These are phyloP conservation scores for Drosophila pectinifera DNA, from an alignment of 1,140 invertebrate species.

Conservation along the genomic window DNA sequence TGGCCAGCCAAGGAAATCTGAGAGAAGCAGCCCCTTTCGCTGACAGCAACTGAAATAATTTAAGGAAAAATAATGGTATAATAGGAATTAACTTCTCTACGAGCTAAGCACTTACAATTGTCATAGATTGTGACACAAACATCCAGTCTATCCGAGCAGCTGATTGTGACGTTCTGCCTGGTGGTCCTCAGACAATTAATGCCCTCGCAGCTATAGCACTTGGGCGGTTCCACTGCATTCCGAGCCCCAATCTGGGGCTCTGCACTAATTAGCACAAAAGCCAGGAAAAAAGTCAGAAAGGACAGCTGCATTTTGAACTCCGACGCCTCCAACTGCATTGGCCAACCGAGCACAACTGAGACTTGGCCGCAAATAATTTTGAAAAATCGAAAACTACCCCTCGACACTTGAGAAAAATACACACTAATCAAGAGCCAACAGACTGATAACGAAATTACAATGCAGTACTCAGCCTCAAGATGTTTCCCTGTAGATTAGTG, in stretches of 20 bases:
- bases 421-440: slow-evolving; percentile 29
- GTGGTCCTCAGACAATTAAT: slow-evolving; percentile 71
- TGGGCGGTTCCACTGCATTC: slow-evolving; percentile 25
- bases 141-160: slow-evolving; percentile 68
- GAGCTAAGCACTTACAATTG: slow-evolving; percentile 49
- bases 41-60: slow-evolving; percentile 58
- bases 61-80: background rate
- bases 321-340: slow-evolving; percentile 25
- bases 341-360: slow-evolving; percentile 27
- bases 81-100: too few relatives aligned
- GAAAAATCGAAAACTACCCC: slow-evolving; percentile 14
- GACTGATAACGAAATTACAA: slow-evolving; percentile 48
- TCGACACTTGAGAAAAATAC: slow-evolving; percentile 47
- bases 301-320: slow-evolving; percentile 18
- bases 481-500: slow-evolving; percentile 42
- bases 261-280: background rate
- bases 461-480: slow-evolving; percentile 37
- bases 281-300: slow-evolving; percentile 15
- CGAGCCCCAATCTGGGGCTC: background rate
- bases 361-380: slow-evolving; percentile 18
- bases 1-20: slow-evolving; percentile 46
- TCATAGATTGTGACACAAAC: slow-evolving; percentile 76
- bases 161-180: slow-evolving; percentile 39
- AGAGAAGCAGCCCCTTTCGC: slow-evolving; percentile 65
- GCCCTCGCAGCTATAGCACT: slow-evolving; percentile 74